Percentiles rank a stretch among this genome's conserved stretches.
phyloP scores from a whole-genome alignment of 2,797 vertebrate genomes.

The Masticophis lateralis region DNA sequence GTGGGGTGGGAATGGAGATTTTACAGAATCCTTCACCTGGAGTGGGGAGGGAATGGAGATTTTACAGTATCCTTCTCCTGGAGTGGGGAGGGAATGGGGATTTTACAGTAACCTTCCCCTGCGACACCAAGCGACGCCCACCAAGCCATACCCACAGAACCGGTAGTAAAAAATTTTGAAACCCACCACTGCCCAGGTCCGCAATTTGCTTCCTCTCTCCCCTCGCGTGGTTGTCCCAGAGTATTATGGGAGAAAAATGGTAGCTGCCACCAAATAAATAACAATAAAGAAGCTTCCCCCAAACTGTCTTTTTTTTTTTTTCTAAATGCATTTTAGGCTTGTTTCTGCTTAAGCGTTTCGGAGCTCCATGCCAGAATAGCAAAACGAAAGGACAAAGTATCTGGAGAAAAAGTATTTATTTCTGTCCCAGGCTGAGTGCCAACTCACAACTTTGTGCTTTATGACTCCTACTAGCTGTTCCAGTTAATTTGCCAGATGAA shows the following conservation, averaged over 20 bases:
- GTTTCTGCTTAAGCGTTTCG: neutral
- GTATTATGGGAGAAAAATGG: neutral
- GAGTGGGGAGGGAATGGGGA: too few species aligned
- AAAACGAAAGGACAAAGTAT: neutral
- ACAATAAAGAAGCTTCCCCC: neutral
- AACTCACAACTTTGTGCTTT: constrained; percentile 17
- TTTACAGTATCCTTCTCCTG: too few species aligned
- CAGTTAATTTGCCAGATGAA: neutral
- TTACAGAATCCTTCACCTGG: too few species aligned
- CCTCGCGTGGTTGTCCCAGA: neutral
- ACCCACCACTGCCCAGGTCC: neutral
- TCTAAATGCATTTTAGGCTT: neutral
- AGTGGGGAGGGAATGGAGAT: too few species aligned
- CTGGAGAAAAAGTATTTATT: neutral
- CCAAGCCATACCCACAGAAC: too few species aligned
- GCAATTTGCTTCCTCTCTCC: neutral
- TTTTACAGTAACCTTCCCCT: too few species aligned
- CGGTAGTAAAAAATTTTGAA: too few species aligned
- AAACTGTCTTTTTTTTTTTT: neutral
- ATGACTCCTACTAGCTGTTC: constrained; percentile 20
- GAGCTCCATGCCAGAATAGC: neutral
- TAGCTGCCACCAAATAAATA: neutral
- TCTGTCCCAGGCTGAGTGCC: neutral
- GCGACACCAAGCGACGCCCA: too few species aligned
- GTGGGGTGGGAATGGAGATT: too few species aligned